phyloP scores from a whole-genome alignment of 2,797 vertebrate genomes.

The Corythornis leucogaster region DNA sequence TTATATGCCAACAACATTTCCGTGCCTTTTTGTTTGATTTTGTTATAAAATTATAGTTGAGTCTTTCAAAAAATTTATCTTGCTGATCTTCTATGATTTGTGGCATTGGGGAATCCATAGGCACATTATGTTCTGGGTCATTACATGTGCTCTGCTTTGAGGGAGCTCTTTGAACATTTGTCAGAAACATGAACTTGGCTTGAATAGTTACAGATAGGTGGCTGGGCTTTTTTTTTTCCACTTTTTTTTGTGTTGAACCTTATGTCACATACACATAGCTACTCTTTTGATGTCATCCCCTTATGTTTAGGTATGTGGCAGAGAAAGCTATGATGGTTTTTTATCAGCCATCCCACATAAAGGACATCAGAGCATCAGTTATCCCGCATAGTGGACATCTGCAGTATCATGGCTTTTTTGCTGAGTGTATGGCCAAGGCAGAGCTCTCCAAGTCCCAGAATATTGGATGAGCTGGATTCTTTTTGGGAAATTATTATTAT shows the following conservation, averaged over 20 bases:
- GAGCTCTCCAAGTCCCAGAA: not conserved
- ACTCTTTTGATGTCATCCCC: not conserved
- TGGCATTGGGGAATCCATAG: not conserved
- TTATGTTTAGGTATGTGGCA: not conserved
- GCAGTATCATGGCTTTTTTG: not conserved
- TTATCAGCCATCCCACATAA: not conserved
- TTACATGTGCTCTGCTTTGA: not conserved
- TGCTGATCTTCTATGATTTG: not conserved
- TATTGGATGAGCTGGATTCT: not conserved
- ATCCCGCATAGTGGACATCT: not conserved
- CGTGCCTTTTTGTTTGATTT: not conserved
- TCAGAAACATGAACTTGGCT: not conserved
- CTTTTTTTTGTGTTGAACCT: not conserved
- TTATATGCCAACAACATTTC: not conserved
- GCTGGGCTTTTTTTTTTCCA: not conserved
- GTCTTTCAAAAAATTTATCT: not conserved
- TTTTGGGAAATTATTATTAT: not conserved
- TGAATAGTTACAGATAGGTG: not conserved
- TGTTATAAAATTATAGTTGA: not conserved
- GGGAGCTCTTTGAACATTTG: not conserved
- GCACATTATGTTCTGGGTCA: not conserved
- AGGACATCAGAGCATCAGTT: not conserved
- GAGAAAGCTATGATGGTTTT: not conserved
- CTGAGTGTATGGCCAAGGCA: not conserved
- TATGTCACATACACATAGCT: not conserved